Percentiles rank a stretch among this genome's conserved stretches.
Conservation (phyloP, 2,888 invertebrate species). For the Caenorhabditis sp. region DNA sequence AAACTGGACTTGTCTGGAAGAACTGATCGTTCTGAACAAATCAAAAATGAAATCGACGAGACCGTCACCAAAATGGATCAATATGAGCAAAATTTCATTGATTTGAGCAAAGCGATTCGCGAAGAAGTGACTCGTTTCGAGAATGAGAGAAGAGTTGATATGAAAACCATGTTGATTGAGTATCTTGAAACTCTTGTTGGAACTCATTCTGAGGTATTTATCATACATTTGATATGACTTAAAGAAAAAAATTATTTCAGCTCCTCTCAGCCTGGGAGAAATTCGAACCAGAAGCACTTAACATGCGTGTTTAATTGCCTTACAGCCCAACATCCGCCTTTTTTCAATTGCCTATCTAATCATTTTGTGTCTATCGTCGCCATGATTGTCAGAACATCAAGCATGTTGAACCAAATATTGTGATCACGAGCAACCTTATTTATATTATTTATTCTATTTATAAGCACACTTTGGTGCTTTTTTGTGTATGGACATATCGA, state of each 20-base stretch:
- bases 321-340: not conserved
- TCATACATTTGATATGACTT: not conserved
- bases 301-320: constrained; percentile 75
- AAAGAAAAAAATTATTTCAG: constrained; percentile 74
- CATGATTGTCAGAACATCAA: not conserved
- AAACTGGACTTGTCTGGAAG: constrained; percentile 89
- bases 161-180: constrained; percentile 86
- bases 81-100: constrained; percentile 76
- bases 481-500: constrained; percentile 1
- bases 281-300: constrained; percentile 92
- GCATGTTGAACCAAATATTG: not conserved
- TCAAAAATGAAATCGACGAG: constrained; percentile 79
- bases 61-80: constrained; percentile 79
- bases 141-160: constrained; percentile 90
- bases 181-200: constrained; percentile 92
- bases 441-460: not conserved
- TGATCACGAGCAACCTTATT: not conserved
- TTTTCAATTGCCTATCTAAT: not conserved
- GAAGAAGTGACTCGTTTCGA: constrained; percentile 90
- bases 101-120: constrained; percentile 80
- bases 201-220: constrained; percentile 87
- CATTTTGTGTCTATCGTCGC: not conserved
- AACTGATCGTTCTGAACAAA: constrained; percentile 87
- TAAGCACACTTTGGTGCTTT: not conserved
- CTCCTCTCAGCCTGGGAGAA: constrained; percentile 93